Evolutionary conservation across 2,888 invertebrate species (phyloP), one percentile per base, ranked within the genome.

Genomic region (Agonopterix alstromeriana): DNA sequence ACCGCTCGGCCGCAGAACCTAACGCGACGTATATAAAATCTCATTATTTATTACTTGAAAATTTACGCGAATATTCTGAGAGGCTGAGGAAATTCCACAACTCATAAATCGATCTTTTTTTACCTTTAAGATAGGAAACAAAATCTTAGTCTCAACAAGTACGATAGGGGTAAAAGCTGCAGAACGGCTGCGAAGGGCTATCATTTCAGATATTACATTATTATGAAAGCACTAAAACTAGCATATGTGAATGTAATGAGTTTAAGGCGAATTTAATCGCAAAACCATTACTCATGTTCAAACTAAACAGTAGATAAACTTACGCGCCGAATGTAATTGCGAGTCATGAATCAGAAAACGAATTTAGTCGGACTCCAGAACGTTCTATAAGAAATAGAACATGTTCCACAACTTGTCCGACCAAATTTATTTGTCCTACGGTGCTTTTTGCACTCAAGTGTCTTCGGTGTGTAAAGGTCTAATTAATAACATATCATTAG

Each of bases 401-500:
- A 65, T 61, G 60, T 43, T 47, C 56, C 56, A 57, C 27, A 38
- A 46, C 42, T 12, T 45, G 11, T 42, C 52, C 52, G 58, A 55
- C 53, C 51, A 54, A n/a, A 50, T 60, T 59, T 62, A 53, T 53
- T 53, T 58, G 54, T 54, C 60, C 49, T 58, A 52, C 53, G 49
- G 52, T 53, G 52, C 53, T 48, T 47, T 50, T 55, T 53, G 48
- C 51, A 38, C 27, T 44, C 46, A 44, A 57, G 54, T 56, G 57
- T 63, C 63, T 56, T 58, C 60, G 55, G 50, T 52, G 51, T 54
- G 55, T 51, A 54, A 56, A 53, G 49, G 55, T 65, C 64, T 75
- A 77, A 82, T 82, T 82, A 81, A 75, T 77, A 78, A 73, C 63
- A 63, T 63, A 70, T 76, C 71, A 73, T 76, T 75, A 75, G 63